phyloP scores from a whole-genome alignment of 1,140 invertebrate species.

The Micrasema minimum region DNA sequence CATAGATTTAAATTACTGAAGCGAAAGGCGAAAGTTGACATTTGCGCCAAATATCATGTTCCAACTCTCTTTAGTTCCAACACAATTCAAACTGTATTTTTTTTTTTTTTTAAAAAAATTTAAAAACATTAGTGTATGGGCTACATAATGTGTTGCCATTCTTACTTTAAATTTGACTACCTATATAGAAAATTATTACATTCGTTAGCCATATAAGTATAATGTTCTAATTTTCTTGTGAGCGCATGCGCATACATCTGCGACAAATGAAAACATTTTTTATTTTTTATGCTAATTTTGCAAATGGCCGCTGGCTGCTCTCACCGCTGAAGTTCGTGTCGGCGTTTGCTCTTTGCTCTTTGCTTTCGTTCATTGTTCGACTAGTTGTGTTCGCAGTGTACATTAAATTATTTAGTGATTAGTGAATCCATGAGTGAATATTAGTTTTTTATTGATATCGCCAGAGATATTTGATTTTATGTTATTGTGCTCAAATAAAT shows the following conservation, averaged over 20 bases:
- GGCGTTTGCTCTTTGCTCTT: slow-evolving; percentile 5
- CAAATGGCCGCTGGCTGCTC: slow-evolving; percentile 44
- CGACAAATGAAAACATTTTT: slow-evolving; percentile 32
- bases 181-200: no score
- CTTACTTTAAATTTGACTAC: no score
- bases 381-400: not conserved
- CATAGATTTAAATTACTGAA: no score
- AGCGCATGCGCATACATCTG: slow-evolving; percentile 19
- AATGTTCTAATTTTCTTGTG: no score
- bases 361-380: not conserved
- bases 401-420: not conserved
- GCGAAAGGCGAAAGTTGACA: not conserved
- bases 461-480: slow-evolving; percentile 11
- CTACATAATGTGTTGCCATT: no score
- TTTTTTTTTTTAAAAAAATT: no score
- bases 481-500: slow-evolving; percentile 26
- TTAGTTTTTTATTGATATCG: slow-evolving; percentile 10
- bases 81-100: not conserved
- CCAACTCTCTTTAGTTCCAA: not conserved
- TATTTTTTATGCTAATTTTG: slow-evolving; percentile 10
- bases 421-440: slow-evolving; percentile 21
- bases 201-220: no score
- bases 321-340: not conserved
- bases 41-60: not conserved
- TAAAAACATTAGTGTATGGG: no score